These are phyloP conservation scores for Plotosus lineatus DNA, from an alignment of 2,113 vertebrate genomes.

Conservation along the genomic window DNA sequence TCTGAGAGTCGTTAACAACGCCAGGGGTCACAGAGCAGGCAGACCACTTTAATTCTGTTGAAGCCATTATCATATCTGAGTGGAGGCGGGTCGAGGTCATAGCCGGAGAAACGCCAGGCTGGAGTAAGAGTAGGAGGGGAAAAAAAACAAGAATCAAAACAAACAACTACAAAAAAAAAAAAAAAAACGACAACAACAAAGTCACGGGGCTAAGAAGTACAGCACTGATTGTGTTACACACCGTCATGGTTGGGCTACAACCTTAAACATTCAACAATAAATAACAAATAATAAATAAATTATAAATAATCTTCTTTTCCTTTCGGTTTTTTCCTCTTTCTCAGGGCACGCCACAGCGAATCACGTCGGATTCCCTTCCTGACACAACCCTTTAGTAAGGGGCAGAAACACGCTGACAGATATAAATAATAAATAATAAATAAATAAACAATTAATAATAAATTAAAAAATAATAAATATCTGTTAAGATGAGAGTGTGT, in stretches of 20 bases:
- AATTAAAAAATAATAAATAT: too few relatives aligned
- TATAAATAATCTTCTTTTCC: too few relatives aligned
- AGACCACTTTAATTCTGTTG: not conserved
- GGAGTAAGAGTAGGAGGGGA: not conserved
- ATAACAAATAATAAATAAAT: too few relatives aligned
- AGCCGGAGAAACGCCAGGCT: not conserved
- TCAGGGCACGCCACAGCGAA: too few relatives aligned
- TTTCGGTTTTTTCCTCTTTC: too few relatives aligned
- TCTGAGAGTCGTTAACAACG: constrained; percentile 6
- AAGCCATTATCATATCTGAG: constrained; percentile 6
- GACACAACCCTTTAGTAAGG: too few relatives aligned
- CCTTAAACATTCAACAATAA: too few relatives aligned
- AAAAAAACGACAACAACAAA: not conserved
- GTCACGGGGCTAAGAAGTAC: not conserved
- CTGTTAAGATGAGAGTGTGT: not conserved
- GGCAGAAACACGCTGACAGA: too few relatives aligned
- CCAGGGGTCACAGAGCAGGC: constrained; percentile 8
- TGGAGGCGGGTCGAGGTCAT: not conserved
- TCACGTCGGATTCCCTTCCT: too few relatives aligned
- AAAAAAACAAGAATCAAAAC: not conserved
- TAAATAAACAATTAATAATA: too few relatives aligned
- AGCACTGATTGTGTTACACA: not conserved
- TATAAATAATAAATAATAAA: too few relatives aligned
- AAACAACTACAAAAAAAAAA: not conserved
- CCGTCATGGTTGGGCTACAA: not conserved